Base-by-base conservation (phyloP, 2,797 vertebrate species). In the Dicrostonyx torquatus region DNA sequence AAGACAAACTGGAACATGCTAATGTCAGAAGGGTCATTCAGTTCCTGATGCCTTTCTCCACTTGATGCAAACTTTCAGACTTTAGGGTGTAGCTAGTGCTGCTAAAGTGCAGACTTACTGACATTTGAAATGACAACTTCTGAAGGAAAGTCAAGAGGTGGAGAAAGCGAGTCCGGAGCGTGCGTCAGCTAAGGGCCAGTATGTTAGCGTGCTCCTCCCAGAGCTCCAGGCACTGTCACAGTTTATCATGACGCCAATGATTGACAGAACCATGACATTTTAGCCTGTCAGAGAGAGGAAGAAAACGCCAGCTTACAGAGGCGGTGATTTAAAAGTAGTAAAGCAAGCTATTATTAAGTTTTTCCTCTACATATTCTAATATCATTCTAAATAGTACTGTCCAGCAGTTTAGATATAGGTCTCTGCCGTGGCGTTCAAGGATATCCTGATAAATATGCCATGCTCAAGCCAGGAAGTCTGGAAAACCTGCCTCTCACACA, bases 41-140 rank as follows among this genome's bases (percentile, higher is more conserved):
- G 95, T 86, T 97, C 96, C 77, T 88, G 66, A 34, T 91, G 94
- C 83, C 96, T 98, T 98, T 97, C 97, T 94, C 93, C 76, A 97
- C 95, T 94, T 95, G 95, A 96, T 98, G 98, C 98, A 98, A 98
- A 98, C 98, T 96, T 98, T 97, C 91, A 95, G 95, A 94, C 97
- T 98, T 98, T 97, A 96, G 87, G 97, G 96, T 98, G 97, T 98
- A 98, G 98, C 98, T 98, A 97, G 97, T 98, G 98, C 97, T 98
- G 98, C 98, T 98, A 98, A 96, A 97, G 98, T 98, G 97, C 98
- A 98, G 98, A 97, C 98, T 99, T 98, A 98, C 98, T 99, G 98
- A 98, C 97, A 96, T 98, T 98, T 98, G 98, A 98, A 98, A 98
- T 22, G 94, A 98, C 98, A 99, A 98, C 98, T 98, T 99, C 97